A percentile compares a stretch with the other conserved stretches of the same genome.
phyloP scores from a whole-genome alignment of 2,888 invertebrate species.

The Stenoptilia bipunctidactyla region DNA sequence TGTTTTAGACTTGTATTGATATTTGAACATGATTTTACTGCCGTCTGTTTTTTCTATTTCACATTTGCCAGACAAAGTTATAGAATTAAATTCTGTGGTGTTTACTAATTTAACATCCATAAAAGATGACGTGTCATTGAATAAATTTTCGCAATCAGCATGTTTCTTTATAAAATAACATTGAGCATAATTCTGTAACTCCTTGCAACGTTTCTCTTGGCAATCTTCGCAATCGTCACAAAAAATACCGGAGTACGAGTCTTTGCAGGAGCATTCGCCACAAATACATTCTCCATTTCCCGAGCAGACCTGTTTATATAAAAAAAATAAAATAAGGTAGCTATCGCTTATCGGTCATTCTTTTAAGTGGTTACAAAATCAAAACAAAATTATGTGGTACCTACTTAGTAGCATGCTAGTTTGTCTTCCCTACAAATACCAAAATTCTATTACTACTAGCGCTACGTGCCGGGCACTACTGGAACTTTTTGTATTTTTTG shows the following conservation, averaged over 20 bases:
- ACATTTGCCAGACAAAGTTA: not conserved
- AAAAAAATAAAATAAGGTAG: too few relatives aligned
- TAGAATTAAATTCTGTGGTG: constrained; percentile 18
- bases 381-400: too few relatives aligned
- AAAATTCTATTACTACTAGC: too few relatives aligned
- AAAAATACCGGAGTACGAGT: not conserved
- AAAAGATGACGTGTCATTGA: not conserved
- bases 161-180: not conserved
- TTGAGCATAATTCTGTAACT: not conserved
- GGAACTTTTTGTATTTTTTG: too few relatives aligned
- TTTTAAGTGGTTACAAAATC: too few relatives aligned
- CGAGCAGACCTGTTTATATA: constrained; percentile 44
- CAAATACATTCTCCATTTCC: constrained; percentile 78
- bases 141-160: not conserved
- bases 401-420: too few relatives aligned
- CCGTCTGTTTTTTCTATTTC: not conserved
- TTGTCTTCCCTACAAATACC: too few relatives aligned
- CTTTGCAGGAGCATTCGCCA: constrained; percentile 74
- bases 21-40: not conserved
- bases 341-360: too few relatives aligned
- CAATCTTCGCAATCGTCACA: not conserved
- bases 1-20: constrained; percentile 14
- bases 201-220: not conserved
- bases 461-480: too few relatives aligned
- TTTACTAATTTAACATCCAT: constrained; percentile 26